Evolutionary conservation across 1,140 invertebrate genomes (phyloP).

Genomic region (Pectinophora gossypiella): DNA sequence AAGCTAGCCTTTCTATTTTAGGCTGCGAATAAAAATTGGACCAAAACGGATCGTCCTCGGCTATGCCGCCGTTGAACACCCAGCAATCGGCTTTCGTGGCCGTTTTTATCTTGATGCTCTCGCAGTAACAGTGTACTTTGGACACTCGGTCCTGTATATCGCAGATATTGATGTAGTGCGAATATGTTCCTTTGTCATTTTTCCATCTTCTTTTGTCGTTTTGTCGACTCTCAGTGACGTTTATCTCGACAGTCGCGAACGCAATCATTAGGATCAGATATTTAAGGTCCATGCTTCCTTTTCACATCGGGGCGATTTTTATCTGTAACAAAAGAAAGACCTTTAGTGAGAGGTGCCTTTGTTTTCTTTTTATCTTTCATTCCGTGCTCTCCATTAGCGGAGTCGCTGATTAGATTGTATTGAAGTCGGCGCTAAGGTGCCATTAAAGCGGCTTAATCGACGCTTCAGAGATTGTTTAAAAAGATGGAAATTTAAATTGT

Average conservation of each 20-base stretch:
- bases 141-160: conserved; percentile 67
- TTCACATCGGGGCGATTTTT: conserved; percentile 38
- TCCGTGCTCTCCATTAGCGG: conserved; percentile 24
- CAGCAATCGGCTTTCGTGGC: conserved; percentile 76
- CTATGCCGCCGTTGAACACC: conserved; percentile 80
- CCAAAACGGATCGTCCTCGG: conserved; percentile 82
- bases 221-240: conserved; percentile 61
- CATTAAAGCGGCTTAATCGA: conserved; percentile 20
- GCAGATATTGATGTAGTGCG: conserved; percentile 67
- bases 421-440: conserved; percentile 19
- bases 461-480: conserved; percentile 13
- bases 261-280: conserved; percentile 64
- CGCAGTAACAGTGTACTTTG: conserved; percentile 72
- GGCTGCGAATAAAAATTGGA: conserved; percentile 82
- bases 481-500: neutral
- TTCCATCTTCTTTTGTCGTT: conserved; percentile 66
- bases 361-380: conserved; percentile 25
- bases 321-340: conserved; percentile 61
- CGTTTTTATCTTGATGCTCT: conserved; percentile 61
- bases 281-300: conserved; percentile 56
- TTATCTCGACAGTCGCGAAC: conserved; percentile 61
- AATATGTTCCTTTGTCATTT: conserved; percentile 51
- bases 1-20: conserved; percentile 80
- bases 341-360: conserved; percentile 25
- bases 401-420: conserved; percentile 27